Base-by-base conservation (phyloP, 2,113 vertebrate species). In the Coreoperca whiteheadi region DNA sequence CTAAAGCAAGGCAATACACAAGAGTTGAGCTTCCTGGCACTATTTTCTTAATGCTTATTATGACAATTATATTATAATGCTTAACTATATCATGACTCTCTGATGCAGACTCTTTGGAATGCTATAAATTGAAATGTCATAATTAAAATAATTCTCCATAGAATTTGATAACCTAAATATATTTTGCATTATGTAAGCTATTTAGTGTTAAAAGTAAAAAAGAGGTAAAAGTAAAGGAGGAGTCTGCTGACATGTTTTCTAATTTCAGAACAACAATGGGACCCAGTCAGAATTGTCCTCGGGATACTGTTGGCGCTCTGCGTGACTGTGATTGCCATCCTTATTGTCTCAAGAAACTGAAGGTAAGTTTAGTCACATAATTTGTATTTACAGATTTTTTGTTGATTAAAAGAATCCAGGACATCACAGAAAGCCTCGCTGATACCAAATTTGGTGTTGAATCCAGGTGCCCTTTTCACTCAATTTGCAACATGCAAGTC, bases 251-350 rank as follows among this genome's bases (percentile, higher is more conserved):
- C 6, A 25, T n/a, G 43, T 48, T 18, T 12, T 23, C 12, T 39
- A 59, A 5, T 57, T 63, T 57, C 67, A 72, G 67, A 1, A 59
- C 59, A 66, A 41, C 25, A 37, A 4, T 25, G 8, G 56, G 14
- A 64, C 23, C 63, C 54, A 18, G 34, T 74, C 4, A 3, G 23
- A 20, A 32, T 66, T 53, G 53, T 84, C 1, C 63, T 84, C 14
- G 63, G 34, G 2, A 28, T 25, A 7, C 54, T 84, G 43, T 53
- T 84, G 70, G 70, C 10, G 69, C 69, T 79, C 10, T 79, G 76
- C 2, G 1, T 84, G 61, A 60, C 74, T 10, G 82, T 84, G 41
- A 84, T 84, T 5, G 23, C 7, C 18, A n/a, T 74, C 56, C 69
- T 79, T 21, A 12, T 79, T 63, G 68, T 41, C n/a, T 68, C 69